These are phyloP conservation scores for Hypercompe scribonia DNA, from an alignment of 2,888 invertebrate species.

Conservation along the genomic window DNA sequence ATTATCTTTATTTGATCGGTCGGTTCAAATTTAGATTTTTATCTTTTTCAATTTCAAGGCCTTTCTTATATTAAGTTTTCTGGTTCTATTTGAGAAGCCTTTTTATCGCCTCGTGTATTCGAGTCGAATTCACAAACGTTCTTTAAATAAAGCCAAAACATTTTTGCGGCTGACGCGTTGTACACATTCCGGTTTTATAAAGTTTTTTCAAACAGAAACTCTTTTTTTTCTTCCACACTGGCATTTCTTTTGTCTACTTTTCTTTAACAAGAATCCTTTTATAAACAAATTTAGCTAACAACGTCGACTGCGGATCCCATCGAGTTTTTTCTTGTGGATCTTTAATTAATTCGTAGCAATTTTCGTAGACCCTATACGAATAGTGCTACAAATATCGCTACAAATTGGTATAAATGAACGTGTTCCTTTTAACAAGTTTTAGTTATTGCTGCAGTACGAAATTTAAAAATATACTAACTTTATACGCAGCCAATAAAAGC, in stretches of 20 bases:
- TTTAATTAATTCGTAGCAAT: constrained; percentile 11
- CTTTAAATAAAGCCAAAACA: constrained; percentile 12
- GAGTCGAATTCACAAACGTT: constrained; percentile 14
- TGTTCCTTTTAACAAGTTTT: not conserved
- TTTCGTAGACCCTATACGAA: constrained; percentile 19
- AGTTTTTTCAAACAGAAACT: constrained; percentile 9
- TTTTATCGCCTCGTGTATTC: constrained; percentile 5
- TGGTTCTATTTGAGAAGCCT: not conserved
- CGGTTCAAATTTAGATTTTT: not conserved
- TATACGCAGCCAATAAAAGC: constrained; percentile 6
- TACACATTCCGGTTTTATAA: constrained; percentile 16
- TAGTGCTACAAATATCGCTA: constrained; percentile 20
- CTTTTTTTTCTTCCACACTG: constrained; percentile 7
- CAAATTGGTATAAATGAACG: not conserved
- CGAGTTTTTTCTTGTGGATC: not conserved
- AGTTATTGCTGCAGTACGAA: not conserved
- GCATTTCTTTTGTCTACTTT: constrained; percentile 7
- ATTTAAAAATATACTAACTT: constrained; percentile 2
- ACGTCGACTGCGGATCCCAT: not conserved
- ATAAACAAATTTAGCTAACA: constrained; percentile 3
- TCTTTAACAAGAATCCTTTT: constrained; percentile 3
- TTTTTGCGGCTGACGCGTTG: constrained; percentile 11
- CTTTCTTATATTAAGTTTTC: not conserved
- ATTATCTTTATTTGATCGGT: not conserved
- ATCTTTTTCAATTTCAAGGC: constrained; percentile 1